phyloP scores from a whole-genome alignment of 1,140 invertebrate genomes.

The Papilio xuthus region DNA sequence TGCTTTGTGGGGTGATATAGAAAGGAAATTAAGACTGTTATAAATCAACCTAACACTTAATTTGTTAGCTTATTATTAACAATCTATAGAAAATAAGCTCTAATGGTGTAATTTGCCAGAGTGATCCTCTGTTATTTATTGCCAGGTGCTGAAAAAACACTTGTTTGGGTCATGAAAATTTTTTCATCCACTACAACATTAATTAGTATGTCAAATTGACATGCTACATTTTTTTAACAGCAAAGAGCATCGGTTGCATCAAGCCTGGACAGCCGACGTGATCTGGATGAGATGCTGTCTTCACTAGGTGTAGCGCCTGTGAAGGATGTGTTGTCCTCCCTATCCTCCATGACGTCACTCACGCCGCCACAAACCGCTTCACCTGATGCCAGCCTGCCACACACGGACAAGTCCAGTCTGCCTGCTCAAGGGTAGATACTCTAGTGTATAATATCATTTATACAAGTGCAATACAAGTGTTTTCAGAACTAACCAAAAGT shows the following conservation, averaged over 20 bases:
- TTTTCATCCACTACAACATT: neutral
- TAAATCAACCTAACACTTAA: neutral
- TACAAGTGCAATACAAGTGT: neutral
- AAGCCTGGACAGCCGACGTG: constrained; percentile 86
- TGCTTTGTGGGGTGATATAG: neutral
- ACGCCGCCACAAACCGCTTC: constrained; percentile 90
- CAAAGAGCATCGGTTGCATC: constrained; percentile 82
- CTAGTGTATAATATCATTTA: constrained; percentile 31
- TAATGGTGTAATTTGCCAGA: too few relatives aligned
- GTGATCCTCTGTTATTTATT: too few relatives aligned
- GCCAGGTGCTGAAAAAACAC: too few relatives aligned
- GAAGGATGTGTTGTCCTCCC: constrained; percentile 91
- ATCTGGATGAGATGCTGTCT: constrained; percentile 92
- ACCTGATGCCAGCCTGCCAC: constrained; percentile 89
- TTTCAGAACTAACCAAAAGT: neutral
- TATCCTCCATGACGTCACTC: constrained; percentile 91
- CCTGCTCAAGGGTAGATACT: constrained; percentile 83
- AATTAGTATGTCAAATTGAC: neutral
- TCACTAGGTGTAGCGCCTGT: constrained; percentile 92
- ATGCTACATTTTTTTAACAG: constrained; percentile 48
- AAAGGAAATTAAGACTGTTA: neutral
- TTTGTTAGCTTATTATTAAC: too few relatives aligned
- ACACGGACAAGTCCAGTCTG: constrained; percentile 80
- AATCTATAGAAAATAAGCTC: too few relatives aligned
- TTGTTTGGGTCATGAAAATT: too few relatives aligned